Evolutionary conservation across 35 echinoderm and acorn worm species (phyloP).

Genomic region (Lytechinus variegatus): DNA sequence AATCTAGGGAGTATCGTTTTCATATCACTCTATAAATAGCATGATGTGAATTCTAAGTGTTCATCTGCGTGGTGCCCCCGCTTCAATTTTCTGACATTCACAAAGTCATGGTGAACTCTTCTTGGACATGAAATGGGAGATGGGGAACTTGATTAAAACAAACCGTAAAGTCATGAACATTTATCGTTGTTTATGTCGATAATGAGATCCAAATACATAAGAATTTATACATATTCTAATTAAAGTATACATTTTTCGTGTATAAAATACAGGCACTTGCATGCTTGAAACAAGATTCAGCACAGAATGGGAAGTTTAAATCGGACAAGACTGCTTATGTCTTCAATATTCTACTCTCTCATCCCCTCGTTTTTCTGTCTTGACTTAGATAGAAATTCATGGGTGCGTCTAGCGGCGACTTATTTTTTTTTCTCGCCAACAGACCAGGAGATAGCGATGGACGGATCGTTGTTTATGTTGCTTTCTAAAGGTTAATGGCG

Average conservation of each 20-base stretch:
- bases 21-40: conserved; percentile 11
- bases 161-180: not conserved
- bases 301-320: no score
- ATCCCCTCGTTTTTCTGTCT: not conserved
- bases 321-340: not conserved
- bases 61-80: not conserved
- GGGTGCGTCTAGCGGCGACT: not conserved
- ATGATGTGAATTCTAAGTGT: not conserved
- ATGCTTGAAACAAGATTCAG: no score
- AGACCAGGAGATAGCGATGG: not conserved
- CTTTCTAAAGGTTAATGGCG: conserved; percentile 12
- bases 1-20: not conserved
- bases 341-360: not conserved
- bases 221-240: no score
- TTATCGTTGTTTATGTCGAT: no score
- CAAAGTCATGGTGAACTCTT: not conserved
- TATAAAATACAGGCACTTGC: no score
- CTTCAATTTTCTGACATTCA: not conserved
- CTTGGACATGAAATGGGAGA: not conserved
- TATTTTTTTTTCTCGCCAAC: not conserved
- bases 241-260: no score
- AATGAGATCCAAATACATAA: no score
- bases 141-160: not conserved
- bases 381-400: not conserved
- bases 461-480: not conserved